A percentile compares a stretch with the other conserved stretches of the same genome.
phyloP scores from a whole-genome alignment of 1,140 invertebrate genomes.

The Drosophila busckii region DNA sequence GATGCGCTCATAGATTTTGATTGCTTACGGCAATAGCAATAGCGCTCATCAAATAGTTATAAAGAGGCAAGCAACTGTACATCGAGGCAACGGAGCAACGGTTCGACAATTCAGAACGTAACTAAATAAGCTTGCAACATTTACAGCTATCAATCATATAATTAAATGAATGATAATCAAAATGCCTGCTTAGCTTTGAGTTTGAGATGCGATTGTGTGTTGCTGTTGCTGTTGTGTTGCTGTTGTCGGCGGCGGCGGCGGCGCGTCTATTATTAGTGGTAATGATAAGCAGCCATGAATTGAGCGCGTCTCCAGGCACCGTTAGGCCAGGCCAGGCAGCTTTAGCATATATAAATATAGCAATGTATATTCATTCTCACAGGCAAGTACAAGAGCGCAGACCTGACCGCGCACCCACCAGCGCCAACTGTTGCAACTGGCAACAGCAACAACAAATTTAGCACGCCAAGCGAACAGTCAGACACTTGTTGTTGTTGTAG shows the following conservation, averaged over 20 bases:
- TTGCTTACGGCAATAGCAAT: conserved; percentile 33
- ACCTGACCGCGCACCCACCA: too few relatives aligned
- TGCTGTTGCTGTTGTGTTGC: neutral
- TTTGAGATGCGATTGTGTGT: conserved; percentile 24
- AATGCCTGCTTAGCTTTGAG: conserved; percentile 39
- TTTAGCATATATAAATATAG: too few relatives aligned
- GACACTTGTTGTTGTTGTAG: conserved; percentile 1
- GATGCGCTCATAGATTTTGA: conserved; percentile 15
- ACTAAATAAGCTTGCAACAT: conserved; percentile 52
- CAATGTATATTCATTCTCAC: too few relatives aligned
- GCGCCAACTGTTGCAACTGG: conserved; percentile 43
- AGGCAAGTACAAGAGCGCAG: too few relatives aligned
- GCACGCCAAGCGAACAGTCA: conserved; percentile 41
- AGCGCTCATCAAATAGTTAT: conserved; percentile 7
- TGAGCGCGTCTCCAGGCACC: too few relatives aligned
- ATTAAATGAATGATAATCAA: conserved; percentile 77
- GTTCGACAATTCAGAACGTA: conserved; percentile 23
- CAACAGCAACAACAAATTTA: conserved; percentile 58
- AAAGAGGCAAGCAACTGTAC: neutral
- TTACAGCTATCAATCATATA: conserved; percentile 77
- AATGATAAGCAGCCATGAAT: too few relatives aligned
- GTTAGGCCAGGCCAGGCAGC: too few relatives aligned
- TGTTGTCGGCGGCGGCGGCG: too few relatives aligned
- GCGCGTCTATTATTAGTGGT: too few relatives aligned
- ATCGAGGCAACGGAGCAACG: neutral